Percentiles rank a stretch among this genome's conserved stretches.
Conservation (phyloP, 2,888 invertebrate species). For the Drosophila kuntzei region DNA sequence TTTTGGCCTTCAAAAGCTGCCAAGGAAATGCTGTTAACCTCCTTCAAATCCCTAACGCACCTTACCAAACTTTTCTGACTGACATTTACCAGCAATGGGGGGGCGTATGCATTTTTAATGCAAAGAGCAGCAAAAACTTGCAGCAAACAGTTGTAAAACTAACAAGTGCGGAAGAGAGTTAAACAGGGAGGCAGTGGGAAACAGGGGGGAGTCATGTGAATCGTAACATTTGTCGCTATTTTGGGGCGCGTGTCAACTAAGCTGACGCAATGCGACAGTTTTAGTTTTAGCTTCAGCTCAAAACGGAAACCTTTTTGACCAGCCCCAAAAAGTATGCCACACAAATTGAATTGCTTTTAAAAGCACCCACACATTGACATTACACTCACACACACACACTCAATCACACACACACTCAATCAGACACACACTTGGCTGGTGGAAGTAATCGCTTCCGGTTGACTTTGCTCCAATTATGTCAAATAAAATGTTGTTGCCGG, state of each 20-base stretch:
- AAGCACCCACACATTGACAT: constrained; percentile 11
- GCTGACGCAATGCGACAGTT: constrained; percentile 73
- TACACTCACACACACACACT: constrained; percentile 12
- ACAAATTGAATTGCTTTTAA: constrained; percentile 72
- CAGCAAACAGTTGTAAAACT: constrained; percentile 46
- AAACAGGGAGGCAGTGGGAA: neutral
- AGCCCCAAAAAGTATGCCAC: constrained; percentile 40
- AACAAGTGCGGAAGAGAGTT: constrained; percentile 1
- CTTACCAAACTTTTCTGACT: constrained; percentile 26
- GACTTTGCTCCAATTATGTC: constrained; percentile 78
- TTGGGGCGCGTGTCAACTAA: constrained; percentile 40
- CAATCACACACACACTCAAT: constrained; percentile 13
- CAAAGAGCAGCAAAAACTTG: constrained; percentile 51
- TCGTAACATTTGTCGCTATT: constrained; percentile 24
- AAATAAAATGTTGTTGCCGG: constrained; percentile 47
- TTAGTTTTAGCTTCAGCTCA: constrained; percentile 38
- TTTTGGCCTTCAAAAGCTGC: constrained; percentile 54
- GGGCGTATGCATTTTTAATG: constrained; percentile 74
- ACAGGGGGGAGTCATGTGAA: constrained; percentile 17
- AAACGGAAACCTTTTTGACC: constrained; percentile 34
- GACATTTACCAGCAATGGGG: constrained; percentile 9
- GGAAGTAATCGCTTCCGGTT: constrained; percentile 76
- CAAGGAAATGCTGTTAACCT: constrained; percentile 22
- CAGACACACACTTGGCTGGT: constrained; percentile 29
- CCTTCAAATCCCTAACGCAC: constrained; percentile 33